These are phyloP conservation scores for Rhynchophorus ferrugineus DNA, from an alignment of 1,140 invertebrate genomes.

Conservation along the genomic window DNA sequence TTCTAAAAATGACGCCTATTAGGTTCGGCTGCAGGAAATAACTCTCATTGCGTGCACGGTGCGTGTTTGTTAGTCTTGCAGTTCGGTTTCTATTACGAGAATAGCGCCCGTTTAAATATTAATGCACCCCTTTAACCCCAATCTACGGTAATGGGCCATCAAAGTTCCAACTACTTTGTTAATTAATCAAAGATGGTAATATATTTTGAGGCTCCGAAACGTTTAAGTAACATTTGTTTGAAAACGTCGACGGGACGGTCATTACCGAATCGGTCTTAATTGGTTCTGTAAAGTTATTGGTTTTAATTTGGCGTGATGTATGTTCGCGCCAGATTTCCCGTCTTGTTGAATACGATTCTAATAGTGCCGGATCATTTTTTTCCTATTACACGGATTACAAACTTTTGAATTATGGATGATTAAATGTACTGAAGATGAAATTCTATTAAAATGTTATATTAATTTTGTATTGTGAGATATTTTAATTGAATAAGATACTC, in stretches of 20 bases:
- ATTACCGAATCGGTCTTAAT: conserved; percentile 10
- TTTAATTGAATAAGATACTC: no score
- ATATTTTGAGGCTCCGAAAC: conserved; percentile 9
- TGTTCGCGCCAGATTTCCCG: no score
- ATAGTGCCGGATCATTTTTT: no score
- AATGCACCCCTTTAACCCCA: conserved; percentile 17
- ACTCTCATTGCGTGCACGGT: conserved; percentile 13
- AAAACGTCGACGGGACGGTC: conserved; percentile 5
- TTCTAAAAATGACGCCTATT: conserved; percentile 4
- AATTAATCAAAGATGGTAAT: conserved; percentile 21
- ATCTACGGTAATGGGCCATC: conserved; percentile 19
- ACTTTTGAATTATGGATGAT: no score
- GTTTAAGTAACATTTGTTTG: conserved; percentile 15
- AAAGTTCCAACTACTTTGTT: conserved; percentile 22
- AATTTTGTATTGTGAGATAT: no score
- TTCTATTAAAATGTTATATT: no score
- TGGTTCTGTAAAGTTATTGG: neutral
- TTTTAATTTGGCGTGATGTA: neutral
- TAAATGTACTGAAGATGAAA: no score
- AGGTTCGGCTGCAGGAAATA: conserved; percentile 4
- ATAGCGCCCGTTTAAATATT: conserved; percentile 16
- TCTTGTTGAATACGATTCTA: no score
- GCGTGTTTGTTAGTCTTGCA: conserved; percentile 16
- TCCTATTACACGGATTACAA: no score
- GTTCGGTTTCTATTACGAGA: conserved; percentile 10